Base-by-base conservation (phyloP, 2,888 invertebrate species). In the Ctena decussata region DNA sequence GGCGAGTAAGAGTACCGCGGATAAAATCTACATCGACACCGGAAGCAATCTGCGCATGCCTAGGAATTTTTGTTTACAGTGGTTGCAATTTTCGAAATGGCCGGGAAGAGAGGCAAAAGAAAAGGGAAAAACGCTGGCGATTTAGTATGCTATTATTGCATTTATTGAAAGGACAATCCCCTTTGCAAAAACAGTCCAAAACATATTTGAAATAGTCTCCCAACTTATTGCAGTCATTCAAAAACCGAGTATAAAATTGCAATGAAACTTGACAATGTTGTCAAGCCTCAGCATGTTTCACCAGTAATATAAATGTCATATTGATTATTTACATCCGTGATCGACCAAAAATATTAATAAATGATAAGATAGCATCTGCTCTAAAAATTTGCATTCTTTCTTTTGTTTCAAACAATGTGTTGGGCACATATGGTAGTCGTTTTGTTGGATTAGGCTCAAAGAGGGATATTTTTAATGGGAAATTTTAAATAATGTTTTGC, bases 21-120 rank as follows among this genome's bases (percentile, higher is more conserved):
- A n/a, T n/a, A n/a, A n/a, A n/a, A n/a, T n/a, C n/a, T n/a, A n/a
- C n/a, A n/a, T n/a, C n/a, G n/a, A n/a, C n/a, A n/a, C n/a, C 41
- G 41, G 8, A 41, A 41, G 21, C 18, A 21, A 15, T 21, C 11
- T 80, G 74, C 88, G 88, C 91, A 86, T 89, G 89, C 88, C 85
- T 88, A 82, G 30, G 80, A n/a, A 21, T 21, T 21, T 80, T 87
- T 89, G 87, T 90, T 90, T 82, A 90, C 90, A 90, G 86, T 89
- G 87, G 89, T 80, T 86, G 84, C 87, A 89, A 77, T 76, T 87
- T 85, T 79, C 41, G 80, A 85, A 87, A 87, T 90, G 89, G 89
- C 88, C 83, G 90, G 88, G 79, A 90, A 89, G 87, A 90, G 82
- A 79, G 86, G 82, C 41, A 89, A 85, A 85, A 84, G 80, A 79